Base-by-base conservation (phyloP, 37 sponge, comb jelly and placozoan species). In the Dysidea cf. avara region DNA sequence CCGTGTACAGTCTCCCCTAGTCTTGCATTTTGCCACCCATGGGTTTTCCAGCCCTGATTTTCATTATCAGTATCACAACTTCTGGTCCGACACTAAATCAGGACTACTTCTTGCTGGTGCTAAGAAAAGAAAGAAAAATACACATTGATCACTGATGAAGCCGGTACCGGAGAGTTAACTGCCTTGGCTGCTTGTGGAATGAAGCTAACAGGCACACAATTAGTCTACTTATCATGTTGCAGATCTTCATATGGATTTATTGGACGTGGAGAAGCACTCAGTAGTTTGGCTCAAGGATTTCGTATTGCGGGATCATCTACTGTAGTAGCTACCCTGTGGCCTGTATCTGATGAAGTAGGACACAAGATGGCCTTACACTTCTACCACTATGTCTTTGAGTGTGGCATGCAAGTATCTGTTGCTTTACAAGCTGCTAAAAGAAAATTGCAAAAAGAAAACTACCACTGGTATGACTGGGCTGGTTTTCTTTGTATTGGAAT, bases 171-270 rank as follows among this genome's bases (percentile, higher is more conserved):
- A 1, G 77, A 76, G 56, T 29, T 76, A 49, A 76, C 66, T 33
- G 66, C 77, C 17, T 43, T 76, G n/a, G 77, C 77, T 51, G 66
- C 77, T 49, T 64, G 77, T 50, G 66, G 77, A 1, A 76, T 76
- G 77, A 20, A 14, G 1, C 39, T 76, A 1, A 1, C 34, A 12
- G 66, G 66, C 53, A 76, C 77, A 13, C 56, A 66, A 54, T 11
- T 76, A 51, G 77, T 76, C 35, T 62, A 72, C 60, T 60, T 72
- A n/a, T 75, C 76, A 1, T 62, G 64, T 34, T 75, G 76, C 53
- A 29, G 76, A 1, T 75, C 76, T 61, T 24, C 76, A 12, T 75
- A 75, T 34, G 76, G 76, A 3, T 75, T 39, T 26, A 43, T 75
- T 43, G 76, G 76, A 16, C 76, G 64, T 40, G 76, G 76, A 20